Base-by-base conservation (phyloP, 2,888 invertebrate species). In the Sarcophaga carnaria region DNA sequence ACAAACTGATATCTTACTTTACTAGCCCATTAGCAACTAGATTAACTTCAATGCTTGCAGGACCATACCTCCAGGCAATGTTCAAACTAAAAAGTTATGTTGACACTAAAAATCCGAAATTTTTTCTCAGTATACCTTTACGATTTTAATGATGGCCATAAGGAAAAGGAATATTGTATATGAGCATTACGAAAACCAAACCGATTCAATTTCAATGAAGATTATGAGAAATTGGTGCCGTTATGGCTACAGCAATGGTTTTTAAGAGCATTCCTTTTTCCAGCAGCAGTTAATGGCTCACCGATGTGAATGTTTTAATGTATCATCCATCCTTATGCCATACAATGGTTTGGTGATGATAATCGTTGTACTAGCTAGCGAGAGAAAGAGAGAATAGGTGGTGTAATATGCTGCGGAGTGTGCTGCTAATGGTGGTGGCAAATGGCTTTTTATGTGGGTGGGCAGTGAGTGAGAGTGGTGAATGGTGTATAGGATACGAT, bases 121-220 rank as follows among this genome's bases (percentile, higher is more conserved):
- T 17, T 54, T 17, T 54, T 82, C 14, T 11, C 8, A 71, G 76
- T 77, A 77, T 71, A 60, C 2, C 5, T 17, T 66, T 67, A 37
- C 14, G 5, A 54, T 17, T 67, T 47, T 76, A 80, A 64, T 75
- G 82, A 75, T 69, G 77, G 59, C 75, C 76, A 77, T 77, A 85
- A 80, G 80, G 54, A 80, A 87, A 79, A 75, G 64, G 17, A 78
- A 81, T 84, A 81, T 54, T 14, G 12, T 54, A 17, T 74, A 80
- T 78, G 71, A 85, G 85, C 83, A 82, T 83, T 81, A 83, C 80
- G 66, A 80, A 81, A 88, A 85, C 81, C 83, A 78, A 87, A 78
- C 88, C 84, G 83, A 88, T 88, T 85, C 82, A 87, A 85, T 89
- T 88, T 88, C 84, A 88, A 67, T 85, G 84, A 85, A 79, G 85